Evolutionary conservation across 1,140 invertebrate genomes (phyloP).

Genomic region (Coelopa frigida): DNA sequence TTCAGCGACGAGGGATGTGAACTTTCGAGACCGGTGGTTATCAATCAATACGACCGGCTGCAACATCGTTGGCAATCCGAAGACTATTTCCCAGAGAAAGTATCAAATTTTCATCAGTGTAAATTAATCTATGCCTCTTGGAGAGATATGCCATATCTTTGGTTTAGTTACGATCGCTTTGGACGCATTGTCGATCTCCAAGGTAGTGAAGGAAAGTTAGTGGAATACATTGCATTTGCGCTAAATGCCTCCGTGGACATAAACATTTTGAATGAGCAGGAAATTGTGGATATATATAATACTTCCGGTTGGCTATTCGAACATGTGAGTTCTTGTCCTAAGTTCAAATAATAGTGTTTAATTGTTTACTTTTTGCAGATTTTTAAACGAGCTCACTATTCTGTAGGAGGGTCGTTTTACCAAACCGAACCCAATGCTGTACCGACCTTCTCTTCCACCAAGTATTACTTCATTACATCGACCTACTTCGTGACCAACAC

Average conservation of each 20-base stretch:
- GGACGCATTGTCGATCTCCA: conserved; percentile 13
- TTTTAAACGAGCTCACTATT: conserved; percentile 23
- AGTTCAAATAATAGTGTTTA: too few species aligned
- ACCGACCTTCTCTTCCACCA: conserved; percentile 29
- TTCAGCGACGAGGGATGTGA: neutral
- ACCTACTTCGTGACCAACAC: conserved; percentile 36
- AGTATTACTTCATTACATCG: conserved; percentile 34
- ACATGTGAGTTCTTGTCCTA: too few species aligned
- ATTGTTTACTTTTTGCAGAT: neutral
- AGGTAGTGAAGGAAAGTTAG: conserved; percentile 27
- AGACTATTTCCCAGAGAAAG: conserved; percentile 23
- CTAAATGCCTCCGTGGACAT: conserved; percentile 27
- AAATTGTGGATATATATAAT: conserved; percentile 30
- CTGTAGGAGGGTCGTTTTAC: conserved; percentile 29
- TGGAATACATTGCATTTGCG: conserved; percentile 27
- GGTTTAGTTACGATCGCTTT: conserved; percentile 1
- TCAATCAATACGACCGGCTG: neutral
- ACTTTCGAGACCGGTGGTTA: neutral
- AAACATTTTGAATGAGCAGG: conserved; percentile 23
- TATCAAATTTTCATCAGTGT: conserved; percentile 29
- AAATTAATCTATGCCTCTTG: conserved; percentile 29
- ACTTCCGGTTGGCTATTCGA: conserved; percentile 26
- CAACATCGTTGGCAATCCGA: neutral
- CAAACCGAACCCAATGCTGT: conserved; percentile 19
- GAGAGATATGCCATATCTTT: conserved; percentile 35